phyloP scores from a whole-genome alignment of 2,113 vertebrate species.

The Corydoras maculifer region DNA sequence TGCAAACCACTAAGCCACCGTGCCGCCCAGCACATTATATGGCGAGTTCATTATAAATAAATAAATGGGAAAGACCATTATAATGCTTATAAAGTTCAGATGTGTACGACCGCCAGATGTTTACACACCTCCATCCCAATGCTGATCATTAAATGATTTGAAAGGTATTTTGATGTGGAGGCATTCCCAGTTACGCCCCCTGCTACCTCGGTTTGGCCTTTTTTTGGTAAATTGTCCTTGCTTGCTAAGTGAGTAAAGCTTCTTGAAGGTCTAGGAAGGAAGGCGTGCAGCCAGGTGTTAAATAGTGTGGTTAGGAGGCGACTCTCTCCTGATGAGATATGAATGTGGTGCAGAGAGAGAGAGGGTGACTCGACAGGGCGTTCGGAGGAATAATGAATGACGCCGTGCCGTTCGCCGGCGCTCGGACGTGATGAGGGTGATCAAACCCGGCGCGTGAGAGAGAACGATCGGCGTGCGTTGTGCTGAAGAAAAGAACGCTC shows the following conservation, averaged over 20 bases:
- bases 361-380: conserved; percentile 53
- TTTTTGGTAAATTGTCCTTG: conserved; percentile 14
- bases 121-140: no score
- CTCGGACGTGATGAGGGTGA: conserved; percentile 46
- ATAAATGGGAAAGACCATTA: no score
- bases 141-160: background rate
- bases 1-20: no score
- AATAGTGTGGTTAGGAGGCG: conserved; percentile 44
- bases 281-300: conserved; percentile 36
- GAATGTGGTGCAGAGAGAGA: conserved; percentile 52
- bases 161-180: background rate
- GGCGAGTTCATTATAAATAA: no score
- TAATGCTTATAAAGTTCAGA: no score
- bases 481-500: conserved; percentile 6
- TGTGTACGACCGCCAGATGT: no score
- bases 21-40: no score
- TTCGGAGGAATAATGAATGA: conserved; percentile 65
- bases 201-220: background rate
- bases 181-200: background rate
- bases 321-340: conserved; percentile 64
- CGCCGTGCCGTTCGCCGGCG: conserved; percentile 50
- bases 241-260: conserved; percentile 19
- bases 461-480: conserved; percentile 19
- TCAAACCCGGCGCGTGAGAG: conserved; percentile 30
- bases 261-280: conserved; percentile 12